A percentile compares a stretch with the other conserved stretches of the same genome.
These are phyloP conservation scores for Reticulitermes lucifugus DNA, from an alignment of 2,888 invertebrate genomes.

Conservation along the genomic window DNA sequence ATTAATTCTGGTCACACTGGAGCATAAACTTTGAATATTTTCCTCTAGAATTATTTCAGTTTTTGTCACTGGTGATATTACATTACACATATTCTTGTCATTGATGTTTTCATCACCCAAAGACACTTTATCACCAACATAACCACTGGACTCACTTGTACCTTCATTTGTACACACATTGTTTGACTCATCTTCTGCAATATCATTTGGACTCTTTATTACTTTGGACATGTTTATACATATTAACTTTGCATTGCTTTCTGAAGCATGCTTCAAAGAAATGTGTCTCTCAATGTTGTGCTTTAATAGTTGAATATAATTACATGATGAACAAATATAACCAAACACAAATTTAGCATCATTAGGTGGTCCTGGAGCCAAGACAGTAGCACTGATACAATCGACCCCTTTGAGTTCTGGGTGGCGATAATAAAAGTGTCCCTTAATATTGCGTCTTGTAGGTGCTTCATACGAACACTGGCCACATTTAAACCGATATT, in stretches of 20 bases:
- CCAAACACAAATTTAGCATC: constrained; percentile 63
- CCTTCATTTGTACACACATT: too few species aligned
- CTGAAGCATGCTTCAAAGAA: constrained; percentile 64
- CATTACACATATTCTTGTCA: too few species aligned
- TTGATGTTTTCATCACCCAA: too few species aligned
- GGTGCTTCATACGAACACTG: constrained; percentile 64
- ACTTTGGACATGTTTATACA: constrained; percentile 61
- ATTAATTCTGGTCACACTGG: too few species aligned
- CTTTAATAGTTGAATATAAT: constrained; percentile 76
- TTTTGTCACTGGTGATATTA: too few species aligned
- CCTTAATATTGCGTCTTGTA: constrained; percentile 48
- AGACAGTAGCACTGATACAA: constrained; percentile 49
- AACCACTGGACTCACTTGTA: too few species aligned
- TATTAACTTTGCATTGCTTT: constrained; percentile 66
- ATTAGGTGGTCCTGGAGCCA: constrained; percentile 58
- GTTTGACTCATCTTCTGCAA: neutral
- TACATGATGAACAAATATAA: constrained; percentile 78
- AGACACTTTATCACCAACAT: too few species aligned
- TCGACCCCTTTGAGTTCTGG: constrained; percentile 32
- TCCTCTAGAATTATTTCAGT: too few species aligned
- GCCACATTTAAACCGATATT: constrained; percentile 76
- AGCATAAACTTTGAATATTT: too few species aligned
- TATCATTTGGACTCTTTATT: neutral
- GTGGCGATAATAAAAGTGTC: constrained; percentile 51
- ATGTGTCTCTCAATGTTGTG: constrained; percentile 74